phyloP scores from a whole-genome alignment of 2,888 invertebrate genomes.

The Operophtera brumata region DNA sequence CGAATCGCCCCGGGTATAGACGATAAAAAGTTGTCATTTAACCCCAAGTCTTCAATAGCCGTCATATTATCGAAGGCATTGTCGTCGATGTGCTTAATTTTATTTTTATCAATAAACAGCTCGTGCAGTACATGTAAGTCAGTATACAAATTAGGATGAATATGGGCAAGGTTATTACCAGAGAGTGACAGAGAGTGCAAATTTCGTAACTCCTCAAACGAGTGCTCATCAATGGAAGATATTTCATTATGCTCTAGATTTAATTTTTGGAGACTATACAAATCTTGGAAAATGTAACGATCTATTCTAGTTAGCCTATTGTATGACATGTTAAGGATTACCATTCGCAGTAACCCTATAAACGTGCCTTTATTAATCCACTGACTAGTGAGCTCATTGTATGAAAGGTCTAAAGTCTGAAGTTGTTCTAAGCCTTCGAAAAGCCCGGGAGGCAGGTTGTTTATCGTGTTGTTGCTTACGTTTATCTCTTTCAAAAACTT shows the following conservation, averaged over 20 bases:
- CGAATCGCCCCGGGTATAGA: slow-evolving; percentile 84
- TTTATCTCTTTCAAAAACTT: slow-evolving; percentile 85
- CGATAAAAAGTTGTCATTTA: slow-evolving; percentile 86
- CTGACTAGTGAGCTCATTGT: slow-evolving; percentile 86
- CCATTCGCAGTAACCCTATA: slow-evolving; percentile 85
- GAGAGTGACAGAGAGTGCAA: slow-evolving; percentile 88
- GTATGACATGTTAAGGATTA: slow-evolving; percentile 86
- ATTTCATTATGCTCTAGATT: slow-evolving; percentile 87
- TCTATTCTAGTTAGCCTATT: slow-evolving; percentile 86
- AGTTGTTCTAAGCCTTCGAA: slow-evolving; percentile 86
- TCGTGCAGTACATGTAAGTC: slow-evolving; percentile 87
- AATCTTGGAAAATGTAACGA: slow-evolving; percentile 85
- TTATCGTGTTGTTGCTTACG: slow-evolving; percentile 88
- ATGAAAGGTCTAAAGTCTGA: slow-evolving; percentile 85
- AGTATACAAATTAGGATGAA: slow-evolving; percentile 84
- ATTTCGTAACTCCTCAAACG: slow-evolving; percentile 87
- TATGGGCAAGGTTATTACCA: slow-evolving; percentile 83
- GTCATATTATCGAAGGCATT: slow-evolving; percentile 89
- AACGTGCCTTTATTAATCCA: slow-evolving; percentile 89
- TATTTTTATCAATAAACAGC: slow-evolving; percentile 87
- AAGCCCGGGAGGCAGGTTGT: slow-evolving; percentile 86
- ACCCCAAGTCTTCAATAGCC: slow-evolving; percentile 86
- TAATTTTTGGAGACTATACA: slow-evolving; percentile 87
- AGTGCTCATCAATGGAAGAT: slow-evolving; percentile 84
- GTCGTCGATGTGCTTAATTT: slow-evolving; percentile 84